Evolutionary conservation across 1,140 invertebrate species (phyloP), one percentile per base, ranked within the genome.

Genomic region (Zaprionus ornatus): DNA sequence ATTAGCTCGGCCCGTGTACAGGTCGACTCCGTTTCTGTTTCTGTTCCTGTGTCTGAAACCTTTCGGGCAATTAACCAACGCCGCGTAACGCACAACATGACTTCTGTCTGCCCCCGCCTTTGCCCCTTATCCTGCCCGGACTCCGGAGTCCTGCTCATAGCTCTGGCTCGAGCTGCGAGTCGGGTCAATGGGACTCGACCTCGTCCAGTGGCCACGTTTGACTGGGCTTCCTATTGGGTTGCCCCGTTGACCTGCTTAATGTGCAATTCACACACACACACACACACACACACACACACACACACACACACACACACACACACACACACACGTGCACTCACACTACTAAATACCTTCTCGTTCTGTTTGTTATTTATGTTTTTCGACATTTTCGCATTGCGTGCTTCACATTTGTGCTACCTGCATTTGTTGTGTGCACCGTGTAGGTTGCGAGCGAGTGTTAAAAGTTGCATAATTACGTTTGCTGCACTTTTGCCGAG

Each of bases 391-490:
- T 82, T 77, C 70, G 79, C 61, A 68, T 88, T 86, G 83, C 83
- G 83, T 86, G 83, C 59, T 81, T 69, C 78, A 81, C 67, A 74
- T 60, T 35, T 61, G 65, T 59, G 65, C 84, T 86, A 86, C 83
- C 84, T 88, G 83, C 78, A 80, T 79, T 61, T 62, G 52, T 56
- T 40, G 77, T 45, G 40, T 9, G 40, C 9, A 6, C 15, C 7
- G 37, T 82, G 80, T 80, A 76, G 82, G 80, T 25, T 68, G 70
- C 27, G 54, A 75, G 74, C 70, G 70, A 88, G 84, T 90, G 84
- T 79, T 79, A 81, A 81, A 90, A 77, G 74, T 88, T 88, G 84
- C 84, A 88, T 88, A 88, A 88, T 90, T 81, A 85, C 77, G 59
- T 71, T 54, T 64, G 48, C 59, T 80, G 77, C 59, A 71, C 72